These are phyloP conservation scores for Kryptolebias marmoratus DNA, from an alignment of 2,113 vertebrate species.

Conservation along the genomic window DNA sequence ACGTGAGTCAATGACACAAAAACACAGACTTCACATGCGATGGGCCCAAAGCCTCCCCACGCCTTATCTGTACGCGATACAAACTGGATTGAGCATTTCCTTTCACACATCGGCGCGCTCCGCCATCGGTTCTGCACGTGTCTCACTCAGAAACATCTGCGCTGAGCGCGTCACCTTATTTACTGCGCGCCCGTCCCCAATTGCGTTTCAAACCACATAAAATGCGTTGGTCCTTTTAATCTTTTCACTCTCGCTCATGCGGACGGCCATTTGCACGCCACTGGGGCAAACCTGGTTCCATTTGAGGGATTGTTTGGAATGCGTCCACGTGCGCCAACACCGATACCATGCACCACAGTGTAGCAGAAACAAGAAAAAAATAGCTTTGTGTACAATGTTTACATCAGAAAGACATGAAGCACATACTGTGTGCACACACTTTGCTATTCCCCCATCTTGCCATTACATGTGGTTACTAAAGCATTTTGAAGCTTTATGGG, in stretches of 20 bases:
- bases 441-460: no score
- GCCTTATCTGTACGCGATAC: neutral
- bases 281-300: conserved; percentile 29
- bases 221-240: conserved; percentile 59
- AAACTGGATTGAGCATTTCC: neutral
- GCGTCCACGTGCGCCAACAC: conserved; percentile 60
- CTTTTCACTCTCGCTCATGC: conserved; percentile 57
- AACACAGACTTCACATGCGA: conserved; percentile 9
- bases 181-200: conserved; percentile 8
- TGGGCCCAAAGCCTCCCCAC: neutral
- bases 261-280: conserved; percentile 46
- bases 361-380: no score
- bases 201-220: conserved; percentile 64
- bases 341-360: conserved; percentile 17
- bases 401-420: no score
- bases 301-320: conserved; percentile 50
- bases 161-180: conserved; percentile 27
- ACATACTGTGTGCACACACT: no score
- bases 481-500: neutral
- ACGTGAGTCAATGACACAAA: conserved; percentile 9
- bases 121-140: conserved; percentile 52
- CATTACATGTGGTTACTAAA: no score
- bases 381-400: no score
- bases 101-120: conserved; percentile 28
- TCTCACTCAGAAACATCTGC: conserved; percentile 49